Conservation (phyloP, 1,140 invertebrate species). For the Apis mellifera region Amel_HAv3.1 CM009942.2:1321001-1321500, state of each 20-base stretch:
- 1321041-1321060: background rate
- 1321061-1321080: too few relatives aligned
- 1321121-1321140: conserved; percentile 36
- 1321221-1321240: conserved; percentile 50
- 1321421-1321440: conserved; percentile 85
- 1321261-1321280: conserved; percentile 36
- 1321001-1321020: too few relatives aligned
- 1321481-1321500: conserved; percentile 70
- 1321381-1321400: conserved; percentile 86
- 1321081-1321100: too few relatives aligned
- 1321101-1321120: too few relatives aligned
- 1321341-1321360: conserved; percentile 80
- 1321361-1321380: conserved; percentile 84
- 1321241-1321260: conserved; percentile 43
- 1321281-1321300: conserved; percentile 31
- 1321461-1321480: conserved; percentile 81
- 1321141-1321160: conserved; percentile 56
- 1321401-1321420: conserved; percentile 78
- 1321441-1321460: conserved; percentile 85
- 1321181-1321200: conserved; percentile 29
- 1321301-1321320: conserved; percentile 50
- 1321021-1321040: background rate
- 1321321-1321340: conserved; percentile 56
- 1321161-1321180: conserved; percentile 48
- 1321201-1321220: conserved; percentile 5